phyloP scores from a whole-genome alignment of 2,797 vertebrate genomes.

The Enteromius fasciolatus region DNA sequence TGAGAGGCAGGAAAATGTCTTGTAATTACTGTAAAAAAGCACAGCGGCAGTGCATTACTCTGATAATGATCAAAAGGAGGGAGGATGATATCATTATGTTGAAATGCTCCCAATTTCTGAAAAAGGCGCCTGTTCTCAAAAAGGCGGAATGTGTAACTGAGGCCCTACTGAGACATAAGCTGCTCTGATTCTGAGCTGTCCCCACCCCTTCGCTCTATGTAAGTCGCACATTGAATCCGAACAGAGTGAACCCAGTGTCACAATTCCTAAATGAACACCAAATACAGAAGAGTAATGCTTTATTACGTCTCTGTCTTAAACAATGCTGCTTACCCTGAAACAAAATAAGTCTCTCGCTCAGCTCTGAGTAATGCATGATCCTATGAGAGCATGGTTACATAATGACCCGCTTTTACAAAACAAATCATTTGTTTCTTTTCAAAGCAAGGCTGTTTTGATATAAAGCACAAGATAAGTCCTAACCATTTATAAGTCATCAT shows the following conservation, averaged over 20 bases:
- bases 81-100: conserved; percentile 59
- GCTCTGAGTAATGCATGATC: conserved; percentile 74
- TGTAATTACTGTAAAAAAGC: conserved; percentile 61
- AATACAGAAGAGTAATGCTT: conserved; percentile 54
- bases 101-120: conserved; percentile 54
- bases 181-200: conserved; percentile 31
- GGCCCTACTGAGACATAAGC: conserved; percentile 52
- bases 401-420: conserved; percentile 69
- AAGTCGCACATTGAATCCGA: conserved; percentile 60
- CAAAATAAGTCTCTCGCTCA: conserved; percentile 63
- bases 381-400: conserved; percentile 70
- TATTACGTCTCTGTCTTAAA: conserved; percentile 34
- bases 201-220: conserved; percentile 26
- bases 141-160: conserved; percentile 54
- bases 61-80: conserved; percentile 61
- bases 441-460: conserved; percentile 61
- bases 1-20: conserved; percentile 45
- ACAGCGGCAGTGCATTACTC: conserved; percentile 45
- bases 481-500: conserved; percentile 60
- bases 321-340: conserved; percentile 54
- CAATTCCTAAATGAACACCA: conserved; percentile 68
- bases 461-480: conserved; percentile 48
- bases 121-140: conserved; percentile 45
- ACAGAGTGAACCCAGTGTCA: conserved; percentile 61
- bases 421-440: conserved; percentile 69